phyloP scores from a whole-genome alignment of 37 sponge, comb jelly and placozoan genomes.

The Mnemiopsis leidyi region DNA sequence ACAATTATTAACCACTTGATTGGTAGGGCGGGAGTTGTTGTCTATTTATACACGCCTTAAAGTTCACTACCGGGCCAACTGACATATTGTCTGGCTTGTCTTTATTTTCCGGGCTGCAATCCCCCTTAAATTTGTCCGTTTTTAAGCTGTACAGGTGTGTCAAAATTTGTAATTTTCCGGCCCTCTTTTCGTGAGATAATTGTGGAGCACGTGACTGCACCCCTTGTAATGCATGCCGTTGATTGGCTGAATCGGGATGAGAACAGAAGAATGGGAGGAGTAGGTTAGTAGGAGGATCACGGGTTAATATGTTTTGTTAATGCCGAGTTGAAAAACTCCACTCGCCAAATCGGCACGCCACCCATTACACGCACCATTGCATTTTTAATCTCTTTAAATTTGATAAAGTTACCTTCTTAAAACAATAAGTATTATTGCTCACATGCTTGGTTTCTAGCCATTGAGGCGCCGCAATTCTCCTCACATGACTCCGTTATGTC shows the following conservation, averaged over 20 bases:
- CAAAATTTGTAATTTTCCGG: neutral
- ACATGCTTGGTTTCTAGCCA: neutral
- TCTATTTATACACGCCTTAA: neutral
- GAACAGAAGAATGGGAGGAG: neutral
- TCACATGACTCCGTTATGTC: neutral
- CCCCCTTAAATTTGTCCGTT: neutral
- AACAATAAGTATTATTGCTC: neutral
- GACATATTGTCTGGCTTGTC: neutral
- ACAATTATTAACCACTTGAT: neutral
- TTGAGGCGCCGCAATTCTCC: neutral
- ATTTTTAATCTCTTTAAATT: slow-evolving; percentile 20
- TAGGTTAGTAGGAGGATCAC: too few relatives aligned
- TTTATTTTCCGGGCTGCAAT: neutral
- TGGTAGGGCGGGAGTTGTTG: neutral
- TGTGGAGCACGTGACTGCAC: neutral
- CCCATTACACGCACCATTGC: slow-evolving; percentile 28
- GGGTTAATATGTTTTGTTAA: too few relatives aligned
- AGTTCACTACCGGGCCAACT: neutral
- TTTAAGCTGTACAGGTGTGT: neutral
- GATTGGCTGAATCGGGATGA: neutral
- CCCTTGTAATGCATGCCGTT: neutral
- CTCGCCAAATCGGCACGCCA: neutral
- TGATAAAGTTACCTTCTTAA: slow-evolving; percentile 51
- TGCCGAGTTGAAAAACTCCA: too few relatives aligned
- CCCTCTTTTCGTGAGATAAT: neutral